Evolutionary conservation across 2,888 invertebrate genomes (phyloP).

Genomic region (Neocrepidodera transversa): DNA sequence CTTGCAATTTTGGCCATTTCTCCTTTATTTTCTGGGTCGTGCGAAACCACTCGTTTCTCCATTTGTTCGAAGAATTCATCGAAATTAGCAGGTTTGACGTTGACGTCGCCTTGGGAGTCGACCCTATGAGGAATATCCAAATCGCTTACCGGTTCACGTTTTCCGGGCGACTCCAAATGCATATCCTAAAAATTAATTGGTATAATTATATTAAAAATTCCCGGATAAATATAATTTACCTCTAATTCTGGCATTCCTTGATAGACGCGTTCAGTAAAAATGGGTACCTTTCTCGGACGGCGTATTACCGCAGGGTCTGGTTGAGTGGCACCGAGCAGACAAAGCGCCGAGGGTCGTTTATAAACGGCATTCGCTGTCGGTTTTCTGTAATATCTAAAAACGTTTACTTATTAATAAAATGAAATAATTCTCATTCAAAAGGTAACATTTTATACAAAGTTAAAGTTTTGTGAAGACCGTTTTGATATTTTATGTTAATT

Average conservation of each 20-base stretch:
- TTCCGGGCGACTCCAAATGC: not conserved
- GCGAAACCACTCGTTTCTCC: constrained; percentile 28
- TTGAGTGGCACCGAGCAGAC: constrained; percentile 53
- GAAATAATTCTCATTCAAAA: too few relatives aligned
- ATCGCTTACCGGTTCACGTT: not conserved
- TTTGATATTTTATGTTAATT: too few relatives aligned
- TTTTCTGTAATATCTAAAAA: constrained; percentile 38
- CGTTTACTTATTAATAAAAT: too few relatives aligned
- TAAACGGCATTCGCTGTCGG: constrained; percentile 42
- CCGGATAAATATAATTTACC: too few relatives aligned
- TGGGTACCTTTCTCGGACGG: constrained; percentile 31
- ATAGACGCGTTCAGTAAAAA: constrained; percentile 3
- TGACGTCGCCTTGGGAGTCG: constrained; percentile 42
- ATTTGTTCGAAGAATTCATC: constrained; percentile 38
- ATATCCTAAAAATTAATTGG: not conserved
- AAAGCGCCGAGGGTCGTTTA: constrained; percentile 54
- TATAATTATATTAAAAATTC: too few relatives aligned
- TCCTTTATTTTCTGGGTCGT: constrained; percentile 21
- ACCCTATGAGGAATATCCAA: constrained; percentile 25
- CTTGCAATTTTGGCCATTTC: constrained; percentile 45
- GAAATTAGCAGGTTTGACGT: constrained; percentile 30
- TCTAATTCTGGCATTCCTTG: constrained; percentile 14
- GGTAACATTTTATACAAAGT: too few relatives aligned
- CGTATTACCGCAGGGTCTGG: constrained; percentile 51
- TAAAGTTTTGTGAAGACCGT: too few relatives aligned